A percentile compares a stretch with the other conserved stretches of the same genome.
Evolutionary conservation across 2,113 vertebrate species (phyloP).

Genomic region (Corvus moneduloides): DNA sequence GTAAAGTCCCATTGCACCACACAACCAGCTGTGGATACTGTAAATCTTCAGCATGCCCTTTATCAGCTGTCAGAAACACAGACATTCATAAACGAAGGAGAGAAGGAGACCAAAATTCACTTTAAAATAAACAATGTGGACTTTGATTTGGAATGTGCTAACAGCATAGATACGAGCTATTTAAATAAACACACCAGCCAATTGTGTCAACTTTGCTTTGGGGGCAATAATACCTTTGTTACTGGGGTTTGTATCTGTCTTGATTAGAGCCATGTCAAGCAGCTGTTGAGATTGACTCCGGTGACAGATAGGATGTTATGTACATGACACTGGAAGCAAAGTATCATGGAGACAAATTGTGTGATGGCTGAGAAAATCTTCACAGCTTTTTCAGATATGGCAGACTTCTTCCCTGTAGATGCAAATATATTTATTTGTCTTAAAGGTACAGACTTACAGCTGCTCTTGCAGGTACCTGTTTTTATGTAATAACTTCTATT

Average conservation of each 20-base stretch:
- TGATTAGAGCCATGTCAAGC: conserved; percentile 19
- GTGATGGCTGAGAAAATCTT: conserved; percentile 13
- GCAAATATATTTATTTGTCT: not conserved
- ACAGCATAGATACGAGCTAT: conserved; percentile 34
- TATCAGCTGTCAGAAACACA: conserved; percentile 61
- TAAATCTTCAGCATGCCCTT: conserved; percentile 43
- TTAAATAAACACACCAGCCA: conserved; percentile 32
- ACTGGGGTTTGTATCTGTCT: conserved; percentile 22
- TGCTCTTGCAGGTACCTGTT: not conserved
- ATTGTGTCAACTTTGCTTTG: conserved; percentile 10
- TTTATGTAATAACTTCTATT: not conserved
- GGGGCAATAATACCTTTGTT: not conserved
- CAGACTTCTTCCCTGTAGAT: conserved; percentile 3
- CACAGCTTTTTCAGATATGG: not conserved
- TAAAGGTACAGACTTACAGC: not conserved
- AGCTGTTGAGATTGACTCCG: not conserved
- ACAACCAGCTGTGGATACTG: not conserved
- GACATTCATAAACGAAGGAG: conserved; percentile 47
- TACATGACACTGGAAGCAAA: not conserved
- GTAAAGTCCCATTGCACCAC: conserved; percentile 3
- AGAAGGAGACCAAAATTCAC: conserved; percentile 28
- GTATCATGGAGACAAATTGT: conserved; percentile 24
- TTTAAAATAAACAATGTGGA: conserved; percentile 38
- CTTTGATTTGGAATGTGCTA: conserved; percentile 32
- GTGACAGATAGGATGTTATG: not conserved